Conservation (phyloP, 1,140 invertebrate genomes). For the Bombus confusus region DNA sequence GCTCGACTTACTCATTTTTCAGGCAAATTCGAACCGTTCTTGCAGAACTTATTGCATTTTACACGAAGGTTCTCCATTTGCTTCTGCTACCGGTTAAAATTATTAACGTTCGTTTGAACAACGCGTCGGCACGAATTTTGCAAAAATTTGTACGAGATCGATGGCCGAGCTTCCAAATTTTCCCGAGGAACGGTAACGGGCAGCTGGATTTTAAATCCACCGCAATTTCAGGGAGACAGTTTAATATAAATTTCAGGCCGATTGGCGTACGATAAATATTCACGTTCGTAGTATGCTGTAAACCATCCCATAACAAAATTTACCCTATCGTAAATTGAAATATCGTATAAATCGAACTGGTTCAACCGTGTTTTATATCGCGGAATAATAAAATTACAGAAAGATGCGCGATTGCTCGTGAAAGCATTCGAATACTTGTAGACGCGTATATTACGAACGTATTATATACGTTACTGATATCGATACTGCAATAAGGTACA, state of each 20-base stretch:
- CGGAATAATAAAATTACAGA: neutral
- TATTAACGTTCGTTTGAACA: constrained; percentile 11
- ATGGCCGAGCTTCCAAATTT: neutral
- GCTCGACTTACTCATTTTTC: neutral
- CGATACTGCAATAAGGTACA: too few relatives aligned
- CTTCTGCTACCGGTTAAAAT: neutral
- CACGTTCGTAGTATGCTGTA: neutral
- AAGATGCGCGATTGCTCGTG: neutral
- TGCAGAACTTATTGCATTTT: neutral
- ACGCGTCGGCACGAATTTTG: neutral
- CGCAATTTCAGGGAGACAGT: constrained; percentile 2
- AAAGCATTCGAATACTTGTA: neutral
- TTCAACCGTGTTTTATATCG: neutral
- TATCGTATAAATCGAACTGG: neutral
- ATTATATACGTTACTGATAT: too few relatives aligned
- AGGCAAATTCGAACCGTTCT: neutral
- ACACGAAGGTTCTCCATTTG: neutral
- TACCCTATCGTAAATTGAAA: neutral
- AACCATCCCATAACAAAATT: neutral
- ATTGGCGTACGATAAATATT: constrained; percentile 15
- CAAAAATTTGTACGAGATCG: constrained; percentile 2
- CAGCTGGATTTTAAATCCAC: neutral
- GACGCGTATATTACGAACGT: neutral
- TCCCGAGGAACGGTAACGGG: neutral
- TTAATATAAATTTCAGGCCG: neutral